A percentile compares a stretch with the other conserved stretches of the same genome.
phyloP scores from a whole-genome alignment of 2,797 vertebrate species.

The Anguilla obscura region DNA sequence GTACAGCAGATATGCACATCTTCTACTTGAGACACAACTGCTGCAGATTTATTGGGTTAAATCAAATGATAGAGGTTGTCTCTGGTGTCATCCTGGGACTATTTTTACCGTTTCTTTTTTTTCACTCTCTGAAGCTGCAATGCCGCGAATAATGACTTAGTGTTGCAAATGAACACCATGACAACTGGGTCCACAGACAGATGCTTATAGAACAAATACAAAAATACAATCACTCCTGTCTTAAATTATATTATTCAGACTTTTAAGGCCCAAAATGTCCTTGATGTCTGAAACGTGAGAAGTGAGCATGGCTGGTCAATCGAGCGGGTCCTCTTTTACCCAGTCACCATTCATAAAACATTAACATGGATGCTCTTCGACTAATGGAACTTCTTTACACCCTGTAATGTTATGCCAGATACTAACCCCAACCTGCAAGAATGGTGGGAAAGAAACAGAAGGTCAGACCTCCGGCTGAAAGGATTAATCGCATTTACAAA shows the following conservation, averaged over 20 bases:
- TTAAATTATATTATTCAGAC: not conserved
- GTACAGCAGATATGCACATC: not conserved
- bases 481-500: not conserved
- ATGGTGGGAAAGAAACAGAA: not conserved
- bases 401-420: slow-evolving; percentile 37
- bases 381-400: slow-evolving; percentile 38
- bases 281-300: slow-evolving; percentile 6
- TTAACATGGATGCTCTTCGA: slow-evolving; percentile 38
- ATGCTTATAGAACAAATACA: not conserved
- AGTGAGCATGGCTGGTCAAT: slow-evolving; percentile 28
- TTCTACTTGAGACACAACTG: not conserved
- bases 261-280: slow-evolving; percentile 32
- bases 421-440: slow-evolving; percentile 33
- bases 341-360: slow-evolving; percentile 44
- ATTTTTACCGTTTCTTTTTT: not conserved
- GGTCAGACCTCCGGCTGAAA: not conserved
- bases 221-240: not conserved
- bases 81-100: not conserved
- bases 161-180: not conserved
- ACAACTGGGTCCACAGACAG: not conserved
- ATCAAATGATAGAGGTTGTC: not conserved
- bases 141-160: not conserved
- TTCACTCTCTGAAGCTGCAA: not conserved
- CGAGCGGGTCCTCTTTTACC: slow-evolving; percentile 36
- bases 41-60: not conserved